Percentiles rank a stretch among this genome's conserved stretches.
phyloP scores from a whole-genome alignment of 2,888 invertebrate species.

The Andrena camellia region DNA sequence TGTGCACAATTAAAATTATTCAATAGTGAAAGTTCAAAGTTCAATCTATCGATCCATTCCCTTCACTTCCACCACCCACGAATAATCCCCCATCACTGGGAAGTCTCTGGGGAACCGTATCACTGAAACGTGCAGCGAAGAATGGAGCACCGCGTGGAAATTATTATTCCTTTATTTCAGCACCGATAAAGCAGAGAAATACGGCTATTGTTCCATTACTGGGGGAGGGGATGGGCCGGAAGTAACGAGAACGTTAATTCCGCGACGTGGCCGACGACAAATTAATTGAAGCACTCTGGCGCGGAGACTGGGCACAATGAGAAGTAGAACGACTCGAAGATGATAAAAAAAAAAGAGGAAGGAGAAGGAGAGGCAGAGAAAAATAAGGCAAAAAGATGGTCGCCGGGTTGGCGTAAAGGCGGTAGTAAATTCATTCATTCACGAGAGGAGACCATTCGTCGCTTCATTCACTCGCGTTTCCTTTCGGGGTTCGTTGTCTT shows the following conservation, averaged over 20 bases:
- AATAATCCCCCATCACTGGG: too few relatives aligned
- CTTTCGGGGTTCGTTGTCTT: slow-evolving; percentile 79
- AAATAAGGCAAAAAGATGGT: slow-evolving; percentile 33
- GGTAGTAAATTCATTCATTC: slow-evolving; percentile 81
- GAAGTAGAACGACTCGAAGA: slow-evolving; percentile 42
- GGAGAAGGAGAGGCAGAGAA: slow-evolving; percentile 19
- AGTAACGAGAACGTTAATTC: slow-evolving; percentile 54
- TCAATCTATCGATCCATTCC: too few relatives aligned
- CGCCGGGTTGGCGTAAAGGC: slow-evolving; percentile 52
- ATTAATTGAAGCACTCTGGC: slow-evolving; percentile 50
- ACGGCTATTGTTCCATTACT: slow-evolving; percentile 15
- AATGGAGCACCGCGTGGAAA: neutral
- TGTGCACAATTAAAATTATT: too few relatives aligned
- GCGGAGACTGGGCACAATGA: slow-evolving; percentile 33
- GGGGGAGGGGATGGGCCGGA: slow-evolving; percentile 17
- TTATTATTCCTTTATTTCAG: neutral
- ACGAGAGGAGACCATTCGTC: slow-evolving; percentile 73
- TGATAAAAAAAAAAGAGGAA: slow-evolving; percentile 16
- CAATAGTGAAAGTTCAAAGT: too few relatives aligned
- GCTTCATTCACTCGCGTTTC: slow-evolving; percentile 77
- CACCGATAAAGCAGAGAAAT: neutral
- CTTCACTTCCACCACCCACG: too few relatives aligned
- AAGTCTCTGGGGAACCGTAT: too few relatives aligned
- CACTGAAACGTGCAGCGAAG: too few relatives aligned
- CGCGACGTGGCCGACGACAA: slow-evolving; percentile 40